phyloP scores from a whole-genome alignment of 2,888 invertebrate genomes.

The Himalopsyche anomala region DNA sequence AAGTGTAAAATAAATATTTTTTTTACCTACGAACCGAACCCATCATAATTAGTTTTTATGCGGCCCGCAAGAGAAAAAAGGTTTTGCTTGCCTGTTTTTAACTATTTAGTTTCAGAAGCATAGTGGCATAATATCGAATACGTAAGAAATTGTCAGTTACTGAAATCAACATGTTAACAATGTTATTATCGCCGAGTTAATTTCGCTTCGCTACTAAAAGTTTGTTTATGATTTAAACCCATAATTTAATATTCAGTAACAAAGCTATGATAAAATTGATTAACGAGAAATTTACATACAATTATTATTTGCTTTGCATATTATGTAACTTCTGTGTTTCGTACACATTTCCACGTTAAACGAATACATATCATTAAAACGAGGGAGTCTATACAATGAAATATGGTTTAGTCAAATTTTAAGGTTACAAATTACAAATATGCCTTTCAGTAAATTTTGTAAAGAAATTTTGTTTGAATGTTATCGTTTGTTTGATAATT shows the following conservation, averaged over 20 bases:
- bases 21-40: no score
- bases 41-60: no score
- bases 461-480: no score
- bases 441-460: no score
- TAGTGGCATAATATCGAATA: no score
- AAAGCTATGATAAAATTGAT: constrained; percentile 29
- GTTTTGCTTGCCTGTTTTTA: no score
- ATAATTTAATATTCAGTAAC: constrained; percentile 9
- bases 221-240: constrained; percentile 8
- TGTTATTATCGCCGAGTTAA: not conserved
- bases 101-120: no score
- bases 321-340: not conserved
- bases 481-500: no score
- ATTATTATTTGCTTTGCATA: constrained; percentile 16
- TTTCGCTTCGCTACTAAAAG: not conserved
- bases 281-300: constrained; percentile 6
- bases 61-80: no score
- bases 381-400: not conserved
- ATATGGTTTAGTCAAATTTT: not conserved
- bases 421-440: not conserved
- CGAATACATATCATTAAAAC: constrained; percentile 17
- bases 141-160: no score
- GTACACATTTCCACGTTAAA: not conserved
- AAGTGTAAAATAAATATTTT: no score
- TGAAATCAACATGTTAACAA: not conserved